Conservation (phyloP, 2,888 invertebrate species). For the Aromia moschata region DNA sequence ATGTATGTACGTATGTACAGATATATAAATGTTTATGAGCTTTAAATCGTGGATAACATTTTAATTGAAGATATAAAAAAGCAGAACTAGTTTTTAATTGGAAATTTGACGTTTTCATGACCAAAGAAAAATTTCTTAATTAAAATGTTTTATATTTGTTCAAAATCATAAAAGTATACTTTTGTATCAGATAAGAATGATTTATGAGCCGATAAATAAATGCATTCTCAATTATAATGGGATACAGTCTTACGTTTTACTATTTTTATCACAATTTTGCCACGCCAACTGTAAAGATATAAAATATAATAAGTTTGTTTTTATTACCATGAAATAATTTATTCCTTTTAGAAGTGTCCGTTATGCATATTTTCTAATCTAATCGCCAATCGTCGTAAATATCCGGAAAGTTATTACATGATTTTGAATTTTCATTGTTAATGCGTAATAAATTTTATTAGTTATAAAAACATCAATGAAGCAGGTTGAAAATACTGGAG, state of each 20-base stretch:
- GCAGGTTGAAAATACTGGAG: too few relatives aligned
- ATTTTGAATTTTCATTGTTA: background rate
- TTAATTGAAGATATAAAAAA: slow-evolving; percentile 36
- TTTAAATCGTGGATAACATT: slow-evolving; percentile 31
- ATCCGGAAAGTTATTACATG: background rate
- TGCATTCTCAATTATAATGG: background rate
- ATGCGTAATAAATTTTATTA: background rate
- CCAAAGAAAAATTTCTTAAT: slow-evolving; percentile 3
- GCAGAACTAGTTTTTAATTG: slow-evolving; percentile 38
- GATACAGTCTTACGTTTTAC: background rate
- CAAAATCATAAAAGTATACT: background rate
- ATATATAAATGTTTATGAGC: slow-evolving; percentile 17
- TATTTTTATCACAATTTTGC: background rate
- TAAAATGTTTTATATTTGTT: background rate
- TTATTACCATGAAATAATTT: background rate
- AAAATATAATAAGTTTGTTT: background rate
- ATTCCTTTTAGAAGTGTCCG: background rate
- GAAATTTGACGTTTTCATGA: slow-evolving; percentile 37
- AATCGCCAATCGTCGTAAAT: background rate
- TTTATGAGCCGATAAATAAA: background rate
- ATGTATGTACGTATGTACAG: background rate
- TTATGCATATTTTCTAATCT: background rate
- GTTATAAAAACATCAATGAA: too few relatives aligned
- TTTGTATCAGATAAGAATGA: background rate
- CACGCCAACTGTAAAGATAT: background rate